Percentiles rank a stretch among this genome's conserved stretches.
Evolutionary conservation across 2,113 vertebrate genomes (phyloP).

Genomic region (Dipodomys stephensi): DNA sequence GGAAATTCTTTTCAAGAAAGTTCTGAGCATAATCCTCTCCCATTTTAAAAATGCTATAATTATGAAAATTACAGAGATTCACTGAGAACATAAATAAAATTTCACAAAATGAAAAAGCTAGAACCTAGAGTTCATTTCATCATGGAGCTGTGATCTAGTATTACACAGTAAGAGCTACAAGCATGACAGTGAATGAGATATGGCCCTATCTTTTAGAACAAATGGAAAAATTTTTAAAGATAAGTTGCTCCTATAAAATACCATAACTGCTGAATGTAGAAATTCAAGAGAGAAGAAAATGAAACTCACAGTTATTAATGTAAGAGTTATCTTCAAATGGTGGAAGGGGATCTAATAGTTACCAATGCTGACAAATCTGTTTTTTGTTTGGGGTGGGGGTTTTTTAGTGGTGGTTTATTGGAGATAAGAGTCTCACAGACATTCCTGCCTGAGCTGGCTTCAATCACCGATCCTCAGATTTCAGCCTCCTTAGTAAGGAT

Average conservation of each 20-base stretch:
- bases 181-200: background rate
- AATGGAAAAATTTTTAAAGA: background rate
- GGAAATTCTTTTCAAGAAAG: background rate
- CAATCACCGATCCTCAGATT: no score
- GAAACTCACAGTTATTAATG: background rate
- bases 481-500: no score
- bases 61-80: constrained; percentile 6
- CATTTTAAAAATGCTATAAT: constrained; percentile 41
- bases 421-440: no score
- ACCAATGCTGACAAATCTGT: background rate
- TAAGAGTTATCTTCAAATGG: background rate
- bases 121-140: background rate
- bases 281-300: background rate
- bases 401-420: no score
- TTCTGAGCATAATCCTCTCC: background rate
- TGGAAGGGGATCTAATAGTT: background rate
- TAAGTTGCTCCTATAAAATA: background rate
- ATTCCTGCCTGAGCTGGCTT: no score
- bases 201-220: background rate
- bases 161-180: background rate
- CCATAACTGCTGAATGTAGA: background rate
- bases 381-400: background rate
- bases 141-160: background rate
- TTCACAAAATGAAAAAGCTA: background rate
- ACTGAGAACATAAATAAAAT: background rate